phyloP scores from a whole-genome alignment of 2,113 vertebrate genomes.

The Craseonycteris thonglongyai region DNA sequence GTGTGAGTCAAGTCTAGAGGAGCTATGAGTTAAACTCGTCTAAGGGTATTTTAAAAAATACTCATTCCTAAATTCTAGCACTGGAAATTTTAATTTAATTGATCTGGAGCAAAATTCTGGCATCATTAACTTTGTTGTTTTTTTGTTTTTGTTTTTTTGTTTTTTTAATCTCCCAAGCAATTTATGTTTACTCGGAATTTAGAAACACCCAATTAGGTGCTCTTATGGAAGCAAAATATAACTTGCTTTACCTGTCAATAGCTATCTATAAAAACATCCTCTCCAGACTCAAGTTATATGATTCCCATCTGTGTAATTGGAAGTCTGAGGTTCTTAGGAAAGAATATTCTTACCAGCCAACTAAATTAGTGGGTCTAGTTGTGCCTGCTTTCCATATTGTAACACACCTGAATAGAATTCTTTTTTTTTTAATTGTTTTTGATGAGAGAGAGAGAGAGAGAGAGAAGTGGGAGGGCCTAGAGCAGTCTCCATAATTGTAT shows the following conservation, averaged over 20 bases:
- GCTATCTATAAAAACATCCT: background rate
- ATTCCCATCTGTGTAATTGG: background rate
- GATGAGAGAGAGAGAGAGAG: too few species aligned
- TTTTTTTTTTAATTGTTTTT: too few species aligned
- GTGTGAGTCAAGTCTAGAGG: background rate
- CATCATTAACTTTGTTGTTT: background rate
- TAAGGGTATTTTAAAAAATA: background rate
- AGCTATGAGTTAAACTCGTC: background rate
- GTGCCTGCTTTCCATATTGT: background rate
- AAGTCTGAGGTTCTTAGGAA: background rate
- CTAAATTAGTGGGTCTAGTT: background rate
- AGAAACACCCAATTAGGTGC: background rate
- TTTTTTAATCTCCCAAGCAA: background rate
- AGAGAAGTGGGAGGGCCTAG: too few species aligned
- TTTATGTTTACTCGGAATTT: background rate
- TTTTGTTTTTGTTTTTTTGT: too few species aligned
- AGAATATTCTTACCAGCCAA: background rate
- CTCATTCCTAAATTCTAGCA: background rate
- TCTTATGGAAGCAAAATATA: background rate
- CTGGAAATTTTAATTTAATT: background rate
- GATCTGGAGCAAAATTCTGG: background rate
- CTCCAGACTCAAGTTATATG: background rate
- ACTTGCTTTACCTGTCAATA: background rate
- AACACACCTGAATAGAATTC: background rate
- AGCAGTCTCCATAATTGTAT: too few species aligned